Evolutionary conservation across 2,888 invertebrate species (phyloP), one percentile per base, ranked within the genome.

Genomic region (Hyppa rectilinea): DNA sequence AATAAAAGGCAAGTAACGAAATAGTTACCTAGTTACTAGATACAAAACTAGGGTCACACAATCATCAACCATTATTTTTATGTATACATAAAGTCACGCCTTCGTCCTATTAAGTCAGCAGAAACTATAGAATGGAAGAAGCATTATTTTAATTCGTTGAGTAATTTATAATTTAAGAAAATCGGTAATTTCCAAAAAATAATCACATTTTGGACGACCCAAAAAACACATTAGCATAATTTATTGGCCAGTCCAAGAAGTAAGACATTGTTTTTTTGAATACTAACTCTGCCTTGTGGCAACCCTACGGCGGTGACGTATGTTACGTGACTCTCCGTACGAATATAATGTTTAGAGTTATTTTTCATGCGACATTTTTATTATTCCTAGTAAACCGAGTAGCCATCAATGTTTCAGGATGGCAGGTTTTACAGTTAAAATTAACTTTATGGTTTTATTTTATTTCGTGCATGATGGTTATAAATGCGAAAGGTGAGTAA

Each of bases 281-380:
- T 17, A 40, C 5, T 40, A n/a, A 17, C 9, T 43, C n/a, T n/a
- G 2, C 4, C 20, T 2, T 0, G n/a, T 29, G 38, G 40, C 76
- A 60, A 5, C 81, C 77, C 76, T 80, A 53, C 9, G 26, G 3
- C 63, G 2, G 29, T 60, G 55, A 60, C 65, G 65, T 59, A 59
- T 59, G 64, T 72, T 72, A 72, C 79, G 67, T 68, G 81, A 63
- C 81, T 63, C 56, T 17, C 49, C 52, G 62, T 49, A 69, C 49
- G 60, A 71, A 60, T 70, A 77, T 77, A 59, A 77, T 63, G 81
- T 80, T 79, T 59, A 80, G 62, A 75, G 77, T 70, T 76, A 76
- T 56, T 55, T 75, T 75, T 60, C 77, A 75, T 81, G 68, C 49
- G 59, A 63, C 53, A 60, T 75, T 77, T 77, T 77, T 77, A 81